These are phyloP conservation scores for Lucinisca nassula DNA, from an alignment of 2,888 invertebrate genomes.

Conservation along the genomic window DNA sequence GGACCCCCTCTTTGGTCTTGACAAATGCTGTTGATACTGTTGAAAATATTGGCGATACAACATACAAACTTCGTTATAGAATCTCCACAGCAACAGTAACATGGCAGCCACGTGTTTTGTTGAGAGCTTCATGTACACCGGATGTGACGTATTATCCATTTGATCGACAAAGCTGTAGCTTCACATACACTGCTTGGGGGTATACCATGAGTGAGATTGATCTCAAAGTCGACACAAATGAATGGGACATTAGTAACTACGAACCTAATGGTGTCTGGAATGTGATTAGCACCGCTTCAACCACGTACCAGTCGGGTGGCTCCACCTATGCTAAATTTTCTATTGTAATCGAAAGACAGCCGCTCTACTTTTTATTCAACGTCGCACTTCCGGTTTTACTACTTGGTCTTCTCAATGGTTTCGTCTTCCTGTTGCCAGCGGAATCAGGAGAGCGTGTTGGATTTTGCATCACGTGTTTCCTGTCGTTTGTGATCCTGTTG, in stretches of 20 bases:
- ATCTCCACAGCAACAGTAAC: not conserved
- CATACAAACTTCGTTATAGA: slow-evolving; percentile 55
- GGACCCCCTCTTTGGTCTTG: slow-evolving; percentile 61
- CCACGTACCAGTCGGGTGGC: slow-evolving; percentile 14
- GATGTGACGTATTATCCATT: slow-evolving; percentile 70
- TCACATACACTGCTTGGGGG: slow-evolving; percentile 65
- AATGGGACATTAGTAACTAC: slow-evolving; percentile 47
- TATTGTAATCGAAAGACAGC: slow-evolving; percentile 55
- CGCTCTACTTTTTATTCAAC: slow-evolving; percentile 65
- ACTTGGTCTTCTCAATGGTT: slow-evolving; percentile 63
- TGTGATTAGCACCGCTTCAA: slow-evolving; percentile 36
- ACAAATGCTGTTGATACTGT: slow-evolving; percentile 64
- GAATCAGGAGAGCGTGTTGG: slow-evolving; percentile 67
- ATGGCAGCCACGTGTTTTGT: slow-evolving; percentile 60
- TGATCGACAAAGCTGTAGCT: slow-evolving; percentile 58
- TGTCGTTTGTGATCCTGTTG: slow-evolving; percentile 65
- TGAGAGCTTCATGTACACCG: slow-evolving; percentile 58
- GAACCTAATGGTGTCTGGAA: slow-evolving; percentile 57
- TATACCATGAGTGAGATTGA: slow-evolving; percentile 50
- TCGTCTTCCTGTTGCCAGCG: slow-evolving; percentile 63
- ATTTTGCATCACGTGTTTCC: slow-evolving; percentile 70
- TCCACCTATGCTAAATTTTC: slow-evolving; percentile 43
- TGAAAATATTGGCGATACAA: slow-evolving; percentile 57
- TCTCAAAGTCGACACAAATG: slow-evolving; percentile 28
- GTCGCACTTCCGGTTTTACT: slow-evolving; percentile 60